Base-by-base conservation (phyloP, 2,888 invertebrate genomes). In the Ophion costatus region DNA sequence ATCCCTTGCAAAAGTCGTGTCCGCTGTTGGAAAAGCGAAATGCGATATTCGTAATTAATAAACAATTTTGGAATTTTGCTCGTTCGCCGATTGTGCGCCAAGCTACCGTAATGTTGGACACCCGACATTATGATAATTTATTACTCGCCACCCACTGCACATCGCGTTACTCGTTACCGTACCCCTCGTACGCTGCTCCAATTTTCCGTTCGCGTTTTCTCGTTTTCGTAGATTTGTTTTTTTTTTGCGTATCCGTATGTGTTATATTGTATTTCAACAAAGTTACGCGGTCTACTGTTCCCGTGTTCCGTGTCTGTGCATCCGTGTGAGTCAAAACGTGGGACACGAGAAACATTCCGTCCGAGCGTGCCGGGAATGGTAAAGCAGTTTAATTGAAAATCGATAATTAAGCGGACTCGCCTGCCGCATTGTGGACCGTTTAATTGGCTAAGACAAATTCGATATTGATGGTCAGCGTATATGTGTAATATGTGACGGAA, bases 11-110 rank as follows among this genome's bases (percentile, higher is more conserved):
- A 85, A 87, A 85, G 77, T 84, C 83, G 71, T 84, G 83, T 85
- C 80, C 84, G 71, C 77, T 29, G 79, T 87, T 63, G 61, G 71
- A 71, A 78, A 79, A 63, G 83, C 83, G 83, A 81, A 80, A 82
- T 86, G 85, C 80, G 86, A 82, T 80, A 86, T 88, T 89, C 86
- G 90, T 89, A 91, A 92, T 92, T 92, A 92, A 92, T 92, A 91
- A 92, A 90, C 91, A 90, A 92, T 92, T 91, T 90, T 86, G 86
- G 71, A 77, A 84, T 2, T 20, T 75, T 76, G 66, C 29, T 90
- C 90, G 91, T 91, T 87, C 82, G 22, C 70, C 81, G 83, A 42
- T 63, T 83, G 78, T 79, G 78, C 61, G 79, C 61, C 57, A 71
- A 85, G 82, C 82, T 81, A 87, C 80, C 84, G 83, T 83, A 87